phyloP scores from a whole-genome alignment of 2,888 invertebrate genomes.

The Nephrocerus scutellatus region DNA sequence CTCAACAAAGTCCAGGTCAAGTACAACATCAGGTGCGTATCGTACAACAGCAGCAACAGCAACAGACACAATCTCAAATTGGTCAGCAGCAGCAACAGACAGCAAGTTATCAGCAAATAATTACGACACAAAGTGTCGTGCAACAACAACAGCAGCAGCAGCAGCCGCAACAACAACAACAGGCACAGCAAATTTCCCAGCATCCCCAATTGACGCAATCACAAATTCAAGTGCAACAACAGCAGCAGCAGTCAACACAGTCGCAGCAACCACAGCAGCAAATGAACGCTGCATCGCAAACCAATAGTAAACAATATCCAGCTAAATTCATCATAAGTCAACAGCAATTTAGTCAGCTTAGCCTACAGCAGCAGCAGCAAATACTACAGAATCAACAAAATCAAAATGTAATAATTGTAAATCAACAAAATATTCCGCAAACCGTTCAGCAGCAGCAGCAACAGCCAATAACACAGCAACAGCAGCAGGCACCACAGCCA shows the following conservation, averaged over 20 bases:
- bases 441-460: slow-evolving; percentile 48
- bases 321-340: slow-evolving; percentile 53
- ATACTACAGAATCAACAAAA: slow-evolving; percentile 47
- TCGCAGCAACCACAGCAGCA: slow-evolving; percentile 1
- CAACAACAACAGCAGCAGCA: slow-evolving; percentile 26
- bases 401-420: slow-evolving; percentile 46
- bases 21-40: slow-evolving; percentile 28
- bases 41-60: slow-evolving; percentile 28
- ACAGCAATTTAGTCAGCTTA: slow-evolving; percentile 58
- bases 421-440: slow-evolving; percentile 43
- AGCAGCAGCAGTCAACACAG: slow-evolving; percentile 28
- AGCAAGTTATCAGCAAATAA: slow-evolving; percentile 13
- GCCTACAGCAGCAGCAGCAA: slow-evolving; percentile 52
- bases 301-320: slow-evolving; percentile 30
- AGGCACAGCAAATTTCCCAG: slow-evolving; percentile 24
- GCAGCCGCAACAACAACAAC: slow-evolving; percentile 29
- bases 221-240: slow-evolving; percentile 21
- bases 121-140: slow-evolving; percentile 17
- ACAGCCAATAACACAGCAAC: slow-evolving; percentile 26
- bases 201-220: slow-evolving; percentile 25
- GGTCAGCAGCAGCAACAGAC: slow-evolving; percentile 28
- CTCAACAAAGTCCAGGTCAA: slow-evolving; percentile 27
- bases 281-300: not conserved
- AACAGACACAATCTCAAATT: slow-evolving; percentile 33
- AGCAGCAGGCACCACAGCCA: slow-evolving; percentile 45